Evolutionary conservation across 2,797 vertebrate species (phyloP).

Genomic region (Staurois parvus): DNA sequence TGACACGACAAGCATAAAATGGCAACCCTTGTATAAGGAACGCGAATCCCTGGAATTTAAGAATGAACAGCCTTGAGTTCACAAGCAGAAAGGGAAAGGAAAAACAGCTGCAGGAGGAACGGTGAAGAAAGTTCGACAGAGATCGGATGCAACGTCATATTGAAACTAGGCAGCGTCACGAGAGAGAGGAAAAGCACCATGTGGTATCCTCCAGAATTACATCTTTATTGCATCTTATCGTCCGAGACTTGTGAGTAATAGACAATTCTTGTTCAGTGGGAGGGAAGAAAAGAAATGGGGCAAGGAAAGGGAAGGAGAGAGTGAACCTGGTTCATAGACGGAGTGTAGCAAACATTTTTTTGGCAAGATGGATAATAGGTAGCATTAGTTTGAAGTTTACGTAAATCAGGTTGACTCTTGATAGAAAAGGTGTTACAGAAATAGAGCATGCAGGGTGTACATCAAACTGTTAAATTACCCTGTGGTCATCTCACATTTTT

Average conservation of each 20-base stretch:
- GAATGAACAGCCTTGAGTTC: slow-evolving; percentile 56
- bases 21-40: slow-evolving; percentile 7
- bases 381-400: not conserved
- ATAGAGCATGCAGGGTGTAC: slow-evolving; percentile 38
- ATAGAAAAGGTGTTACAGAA: slow-evolving; percentile 31
- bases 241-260: slow-evolving; percentile 46
- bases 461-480: not conserved
- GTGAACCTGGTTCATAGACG: slow-evolving; percentile 29
- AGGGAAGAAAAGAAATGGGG: slow-evolving; percentile 8
- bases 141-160: slow-evolving; percentile 52
- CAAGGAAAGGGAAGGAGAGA: slow-evolving; percentile 20
- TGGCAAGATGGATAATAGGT: not conserved
- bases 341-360: slow-evolving; percentile 25
- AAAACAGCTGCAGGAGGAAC: slow-evolving; percentile 39
- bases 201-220: slow-evolving; percentile 35
- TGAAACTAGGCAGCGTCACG: slow-evolving; percentile 47
- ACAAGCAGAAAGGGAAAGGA: slow-evolving; percentile 37
- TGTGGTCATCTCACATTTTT: not conserved
- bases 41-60: not conserved
- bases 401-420: slow-evolving; percentile 18
- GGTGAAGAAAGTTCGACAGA: slow-evolving; percentile 51
- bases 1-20: not conserved
- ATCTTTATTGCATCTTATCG: slow-evolving; percentile 53
- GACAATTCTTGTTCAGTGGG: slow-evolving; percentile 24
- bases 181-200: slow-evolving; percentile 33